A percentile compares a stretch with the other conserved stretches of the same genome.
phyloP scores from a whole-genome alignment of 2,797 vertebrate species.

The Pseudochromis fuscus region DNA sequence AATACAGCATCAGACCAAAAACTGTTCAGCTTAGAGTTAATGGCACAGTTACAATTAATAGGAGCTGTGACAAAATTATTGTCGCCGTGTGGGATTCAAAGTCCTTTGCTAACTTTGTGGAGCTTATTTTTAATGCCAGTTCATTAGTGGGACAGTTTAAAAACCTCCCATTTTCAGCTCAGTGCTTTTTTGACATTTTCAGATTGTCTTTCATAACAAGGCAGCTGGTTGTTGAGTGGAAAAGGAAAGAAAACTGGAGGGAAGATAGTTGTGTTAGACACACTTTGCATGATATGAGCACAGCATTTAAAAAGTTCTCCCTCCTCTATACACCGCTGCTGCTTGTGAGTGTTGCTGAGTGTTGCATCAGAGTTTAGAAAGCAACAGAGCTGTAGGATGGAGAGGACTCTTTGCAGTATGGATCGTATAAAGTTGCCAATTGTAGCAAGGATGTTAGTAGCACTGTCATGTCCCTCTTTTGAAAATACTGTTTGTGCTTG shows the following conservation, averaged over 20 bases:
- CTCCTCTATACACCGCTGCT: not conserved
- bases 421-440: constrained; percentile 22
- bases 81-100: too few relatives aligned
- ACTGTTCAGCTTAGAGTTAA: not conserved
- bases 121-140: too few relatives aligned
- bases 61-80: not conserved
- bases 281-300: not conserved
- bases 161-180: constrained; percentile 1
- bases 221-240: not conserved
- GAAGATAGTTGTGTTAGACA: not conserved
- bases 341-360: constrained; percentile 15
- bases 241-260: not conserved
- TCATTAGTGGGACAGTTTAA: too few relatives aligned
- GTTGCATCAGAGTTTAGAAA: constrained; percentile 57
- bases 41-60: not conserved
- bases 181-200: not conserved
- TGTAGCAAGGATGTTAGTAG: not conserved
- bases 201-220: not conserved
- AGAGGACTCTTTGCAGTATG: constrained; percentile 23
- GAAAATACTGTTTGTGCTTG: constrained; percentile 10
- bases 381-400: not conserved
- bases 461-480: constrained; percentile 1
- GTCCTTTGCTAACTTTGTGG: not conserved
- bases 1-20: not conserved
- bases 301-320: constrained; percentile 3